Base-by-base conservation (phyloP, 2,888 invertebrate genomes). In the Eupithecia insigniata region DNA sequence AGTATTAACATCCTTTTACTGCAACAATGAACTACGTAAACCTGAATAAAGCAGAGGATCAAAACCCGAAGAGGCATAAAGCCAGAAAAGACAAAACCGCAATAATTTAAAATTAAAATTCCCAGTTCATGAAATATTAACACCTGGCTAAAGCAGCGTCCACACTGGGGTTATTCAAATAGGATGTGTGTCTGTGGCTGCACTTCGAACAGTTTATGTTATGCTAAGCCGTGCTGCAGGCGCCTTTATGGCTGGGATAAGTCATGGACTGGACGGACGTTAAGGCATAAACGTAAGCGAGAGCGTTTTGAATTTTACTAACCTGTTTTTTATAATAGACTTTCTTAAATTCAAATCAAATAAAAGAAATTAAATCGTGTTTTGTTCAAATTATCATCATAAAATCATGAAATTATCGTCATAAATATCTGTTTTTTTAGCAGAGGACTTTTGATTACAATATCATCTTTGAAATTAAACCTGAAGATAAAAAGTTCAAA, bases 121-220 rank as follows among this genome's bases (percentile, higher is more conserved):
- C 82, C 83, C 84, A 81, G 82, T 87, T 90, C 90, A 92, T 92
- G 91, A 89, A 91, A 92, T 92, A 92, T 91, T 91, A 89, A 91
- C 89, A 80, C 79, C 74, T 76, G 79, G 76, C 79, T 89, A 89
- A 87, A 83, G 86, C 81, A 73, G 80, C 78, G 83, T 80, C 78
- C 85, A 82, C 83, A 84, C 81, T 81, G 36, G 83, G 82, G 81
- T 85, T 87, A 89, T 90, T 89, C 85, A 87, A 88, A 89, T 89
- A 78, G 82, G 80, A 85, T 89, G 70, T 36, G 67, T 34, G 55
- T 46, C 69, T 81, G 87, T 79, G 85, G 84, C 69, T 83, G 87
- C 86, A 85, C 84, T 79, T 81, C 80, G 69, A 75, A 75, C 76
- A 74, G 81, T 85, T 83, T 88, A 84, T 87, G 87, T 88, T 87